A percentile compares a stretch with the other conserved stretches of the same genome.
Conservation (phyloP, 2,888 invertebrate species). For the Aproaerema taeniolella region DNA sequence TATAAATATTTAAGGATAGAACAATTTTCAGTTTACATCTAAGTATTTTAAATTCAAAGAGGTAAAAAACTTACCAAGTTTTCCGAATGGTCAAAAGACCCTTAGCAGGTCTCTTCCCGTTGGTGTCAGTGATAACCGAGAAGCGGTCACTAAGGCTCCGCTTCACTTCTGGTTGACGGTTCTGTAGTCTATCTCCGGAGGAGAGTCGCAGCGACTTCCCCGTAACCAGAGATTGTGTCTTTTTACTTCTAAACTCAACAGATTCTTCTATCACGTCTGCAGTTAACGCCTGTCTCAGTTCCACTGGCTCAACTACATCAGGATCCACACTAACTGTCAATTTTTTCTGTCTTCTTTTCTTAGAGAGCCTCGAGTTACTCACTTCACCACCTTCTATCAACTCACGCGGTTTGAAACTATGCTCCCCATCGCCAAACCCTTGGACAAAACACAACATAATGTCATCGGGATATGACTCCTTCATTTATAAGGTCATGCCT, state of each 20-base stretch:
- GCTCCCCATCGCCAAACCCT: conserved; percentile 75
- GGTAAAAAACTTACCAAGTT: conserved; percentile 61
- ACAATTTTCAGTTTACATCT: too few species aligned
- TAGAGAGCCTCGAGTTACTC: conserved; percentile 34
- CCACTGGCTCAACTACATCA: conserved; percentile 28
- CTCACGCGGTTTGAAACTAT: conserved; percentile 49
- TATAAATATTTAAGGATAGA: too few species aligned
- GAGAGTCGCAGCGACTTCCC: conserved; percentile 55
- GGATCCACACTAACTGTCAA: conserved; percentile 17
- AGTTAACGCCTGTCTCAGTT: conserved; percentile 15
- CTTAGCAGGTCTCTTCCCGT: conserved; percentile 46
- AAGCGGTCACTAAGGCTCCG: conserved; percentile 70
- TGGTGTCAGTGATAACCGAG: conserved; percentile 56
- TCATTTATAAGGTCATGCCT: conserved; percentile 67
- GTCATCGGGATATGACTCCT: conserved; percentile 67
- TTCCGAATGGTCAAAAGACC: conserved; percentile 64
- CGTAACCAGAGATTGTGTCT: conserved; percentile 35
- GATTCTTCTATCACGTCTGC: conserved; percentile 24
- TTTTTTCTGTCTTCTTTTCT: conserved; percentile 32
- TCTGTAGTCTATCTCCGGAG: conserved; percentile 38
- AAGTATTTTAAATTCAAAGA: too few species aligned
- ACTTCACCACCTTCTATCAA: conserved; percentile 41
- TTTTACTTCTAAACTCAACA: conserved; percentile 38
- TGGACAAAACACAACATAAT: conserved; percentile 85
- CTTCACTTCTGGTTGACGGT: conserved; percentile 54